These are phyloP conservation scores for Liasis olivaceus DNA, from an alignment of 2,797 vertebrate species.

Conservation along the genomic window DNA sequence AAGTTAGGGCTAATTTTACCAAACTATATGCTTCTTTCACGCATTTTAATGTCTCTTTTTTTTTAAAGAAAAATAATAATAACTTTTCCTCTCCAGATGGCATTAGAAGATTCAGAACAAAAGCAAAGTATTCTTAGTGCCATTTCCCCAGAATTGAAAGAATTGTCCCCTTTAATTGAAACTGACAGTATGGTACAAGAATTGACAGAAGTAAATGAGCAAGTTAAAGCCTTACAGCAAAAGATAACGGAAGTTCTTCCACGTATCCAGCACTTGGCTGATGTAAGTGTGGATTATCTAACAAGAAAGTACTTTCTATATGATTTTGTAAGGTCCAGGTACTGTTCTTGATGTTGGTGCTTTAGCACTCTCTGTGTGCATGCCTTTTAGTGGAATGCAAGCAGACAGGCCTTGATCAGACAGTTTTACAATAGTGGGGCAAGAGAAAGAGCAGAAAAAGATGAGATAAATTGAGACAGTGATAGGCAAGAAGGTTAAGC, in stretches of 20 bases:
- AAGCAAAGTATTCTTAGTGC: slow-evolving; percentile 82
- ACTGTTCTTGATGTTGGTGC: background rate
- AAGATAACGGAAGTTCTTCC: slow-evolving; percentile 80
- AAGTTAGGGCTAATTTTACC: background rate
- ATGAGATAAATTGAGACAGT: background rate
- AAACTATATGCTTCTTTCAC: background rate
- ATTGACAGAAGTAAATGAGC: slow-evolving; percentile 74
- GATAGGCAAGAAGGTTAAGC: background rate
- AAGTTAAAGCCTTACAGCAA: slow-evolving; percentile 80
- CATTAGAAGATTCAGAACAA: slow-evolving; percentile 87
- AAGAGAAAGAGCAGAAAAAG: background rate
- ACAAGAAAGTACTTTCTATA: background rate
- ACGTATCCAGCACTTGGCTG: slow-evolving; percentile 81
- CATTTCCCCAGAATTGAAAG: slow-evolving; percentile 78
- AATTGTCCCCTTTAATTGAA: slow-evolving; percentile 83
- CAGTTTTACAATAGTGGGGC: background rate
- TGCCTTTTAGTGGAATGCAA: background rate
- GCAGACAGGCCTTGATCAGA: background rate
- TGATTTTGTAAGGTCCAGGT: background rate
- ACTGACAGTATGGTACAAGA: slow-evolving; percentile 72
- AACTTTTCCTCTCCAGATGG: slow-evolving; percentile 74
- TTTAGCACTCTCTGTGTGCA: background rate
- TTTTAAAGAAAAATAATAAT: background rate
- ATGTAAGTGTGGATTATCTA: slow-evolving; percentile 78
- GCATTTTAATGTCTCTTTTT: slow-evolving; percentile 12